Base-by-base conservation (phyloP, 2,113 vertebrate species). In the Centropristis striata region DNA sequence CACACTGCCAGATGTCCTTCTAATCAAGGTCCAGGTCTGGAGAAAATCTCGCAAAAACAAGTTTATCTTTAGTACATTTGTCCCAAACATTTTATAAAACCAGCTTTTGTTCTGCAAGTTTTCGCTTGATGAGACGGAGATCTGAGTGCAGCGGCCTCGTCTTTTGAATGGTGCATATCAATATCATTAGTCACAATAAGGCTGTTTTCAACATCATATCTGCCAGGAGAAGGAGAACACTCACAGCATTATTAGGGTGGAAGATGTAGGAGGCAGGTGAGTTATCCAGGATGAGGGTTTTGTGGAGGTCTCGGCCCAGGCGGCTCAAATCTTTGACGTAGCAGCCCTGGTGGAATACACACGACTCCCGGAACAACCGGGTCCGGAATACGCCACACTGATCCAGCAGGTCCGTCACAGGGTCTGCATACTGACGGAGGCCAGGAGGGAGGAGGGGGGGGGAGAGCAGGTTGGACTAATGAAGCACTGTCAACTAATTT, bases 321-420 rank as follows among this genome's bases (percentile, higher is more conserved):
- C 95, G 95, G 89, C 96, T 97, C 82, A 97, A 91, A 86, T 97
- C 96, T 91, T 97, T 97, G 58, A 97, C 96, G 0, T 97, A 97
- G 89, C 96, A 97, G 71, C 97, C 96, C 87, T 97, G 96, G 84
- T 97, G 97, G 91, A 97, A 97, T n/a, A 97, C 96, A 18, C 97
- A 97, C 8, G 97, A 97, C 81, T 97, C 97, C 27, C 97, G 95
- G 91, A 97, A 97, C 0, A 97, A 92, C 59, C 96, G 96, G 57
- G 96, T 55, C 79, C 96, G 92, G 87, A 97, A 97, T 36, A 97
- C 95, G 0, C 96, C 94, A 25, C 93, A 91, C 39, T 94, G 94
- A 77, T 97, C 97, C 90, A 97, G 92, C 85, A 97, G 95, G 87
- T 97, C 96, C 0, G 96, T 97, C 79, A 97, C 96, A 0, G 96